Evolutionary conservation across 2,797 vertebrate species (phyloP).

Genomic region (Molossus alvarezi): DNA sequence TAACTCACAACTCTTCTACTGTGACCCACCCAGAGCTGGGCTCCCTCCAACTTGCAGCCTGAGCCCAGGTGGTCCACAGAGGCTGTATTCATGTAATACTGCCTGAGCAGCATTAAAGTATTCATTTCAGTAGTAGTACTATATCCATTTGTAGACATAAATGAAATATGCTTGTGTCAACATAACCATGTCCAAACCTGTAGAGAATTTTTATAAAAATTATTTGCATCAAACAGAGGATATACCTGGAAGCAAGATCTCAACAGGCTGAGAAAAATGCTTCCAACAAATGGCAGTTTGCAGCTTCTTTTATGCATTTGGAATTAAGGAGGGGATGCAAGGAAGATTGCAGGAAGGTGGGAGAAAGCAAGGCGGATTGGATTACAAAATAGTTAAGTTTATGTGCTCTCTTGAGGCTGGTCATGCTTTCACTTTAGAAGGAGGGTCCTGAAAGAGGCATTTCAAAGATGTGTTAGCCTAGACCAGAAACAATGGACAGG

Average conservation of each 20-base stretch:
- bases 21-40: neutral
- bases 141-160: constrained; percentile 29
- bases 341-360: neutral
- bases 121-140: constrained; percentile 40
- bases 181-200: neutral
- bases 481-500: neutral
- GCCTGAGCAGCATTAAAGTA: neutral
- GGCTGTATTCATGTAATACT: neutral
- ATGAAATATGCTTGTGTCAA: neutral
- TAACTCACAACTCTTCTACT: neutral
- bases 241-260: neutral
- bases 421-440: neutral
- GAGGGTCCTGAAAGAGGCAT: neutral
- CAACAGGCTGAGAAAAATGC: neutral
- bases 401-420: neutral
- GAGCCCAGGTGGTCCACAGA: neutral
- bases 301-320: neutral
- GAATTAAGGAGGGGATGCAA: neutral
- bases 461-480: neutral
- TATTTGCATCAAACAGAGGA: neutral
- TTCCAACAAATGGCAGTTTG: neutral
- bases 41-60: neutral
- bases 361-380: neutral
- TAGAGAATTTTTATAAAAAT: neutral
- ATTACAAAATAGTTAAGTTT: neutral